These are phyloP conservation scores for Heliconius ethilla DNA, from an alignment of 2,888 invertebrate species.

Conservation along the genomic window DNA sequence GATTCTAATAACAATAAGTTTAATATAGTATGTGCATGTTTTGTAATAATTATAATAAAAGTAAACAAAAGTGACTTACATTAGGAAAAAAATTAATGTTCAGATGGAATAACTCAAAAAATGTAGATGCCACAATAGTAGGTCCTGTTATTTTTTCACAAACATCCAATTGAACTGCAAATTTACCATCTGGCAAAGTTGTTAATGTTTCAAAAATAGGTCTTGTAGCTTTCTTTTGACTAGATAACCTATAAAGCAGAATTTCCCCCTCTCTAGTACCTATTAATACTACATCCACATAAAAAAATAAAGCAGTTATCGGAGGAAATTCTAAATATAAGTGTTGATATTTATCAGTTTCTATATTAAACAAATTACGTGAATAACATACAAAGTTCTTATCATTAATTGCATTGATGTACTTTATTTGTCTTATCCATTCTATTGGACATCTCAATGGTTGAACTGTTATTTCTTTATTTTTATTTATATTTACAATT, in stretches of 20 bases:
- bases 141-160: slow-evolving; percentile 67
- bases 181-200: slow-evolving; percentile 63
- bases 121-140: slow-evolving; percentile 63
- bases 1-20: no score
- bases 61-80: slow-evolving; percentile 55
- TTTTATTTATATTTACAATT: slow-evolving; percentile 57
- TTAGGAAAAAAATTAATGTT: slow-evolving; percentile 66
- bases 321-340: slow-evolving; percentile 69
- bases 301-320: slow-evolving; percentile 70
- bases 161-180: slow-evolving; percentile 67
- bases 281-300: slow-evolving; percentile 66
- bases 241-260: slow-evolving; percentile 63
- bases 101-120: slow-evolving; percentile 62
- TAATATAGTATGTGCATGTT: no score
- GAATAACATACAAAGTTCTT: slow-evolving; percentile 71
- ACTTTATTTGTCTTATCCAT: slow-evolving; percentile 67
- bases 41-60: not conserved
- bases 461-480: slow-evolving; percentile 50
- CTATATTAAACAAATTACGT: slow-evolving; percentile 66
- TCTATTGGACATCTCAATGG: slow-evolving; percentile 60
- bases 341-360: slow-evolving; percentile 63
- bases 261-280: slow-evolving; percentile 64
- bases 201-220: slow-evolving; percentile 65
- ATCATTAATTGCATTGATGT: slow-evolving; percentile 61
- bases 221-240: slow-evolving; percentile 56